These are phyloP conservation scores for Cosmopolites sordidus DNA, from an alignment of 2,888 invertebrate species.

Conservation along the genomic window DNA sequence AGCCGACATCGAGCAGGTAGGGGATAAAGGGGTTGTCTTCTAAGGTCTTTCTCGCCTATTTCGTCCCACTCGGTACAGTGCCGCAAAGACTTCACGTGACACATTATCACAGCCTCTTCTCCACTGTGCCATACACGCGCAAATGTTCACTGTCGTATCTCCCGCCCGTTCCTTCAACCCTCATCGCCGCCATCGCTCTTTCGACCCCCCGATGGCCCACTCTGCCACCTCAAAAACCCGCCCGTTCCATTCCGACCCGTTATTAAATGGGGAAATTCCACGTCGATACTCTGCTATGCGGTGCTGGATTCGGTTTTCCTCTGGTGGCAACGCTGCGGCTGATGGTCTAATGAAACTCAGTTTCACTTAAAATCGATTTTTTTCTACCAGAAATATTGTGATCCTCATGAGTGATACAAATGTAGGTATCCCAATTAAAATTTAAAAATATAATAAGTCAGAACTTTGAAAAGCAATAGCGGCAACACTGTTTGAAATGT, in stretches of 20 bases:
- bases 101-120: constrained; percentile 5
- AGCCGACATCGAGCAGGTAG: background rate
- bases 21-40: constrained; percentile 25
- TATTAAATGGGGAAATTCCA: constrained; percentile 33
- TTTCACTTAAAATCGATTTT: too few relatives aligned
- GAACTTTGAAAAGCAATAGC: too few relatives aligned
- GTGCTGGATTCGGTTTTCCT: constrained; percentile 17
- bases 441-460: too few relatives aligned
- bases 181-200: background rate
- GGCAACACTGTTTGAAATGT: too few relatives aligned
- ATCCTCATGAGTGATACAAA: too few relatives aligned
- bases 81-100: constrained; percentile 33
- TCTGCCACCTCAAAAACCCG: constrained; percentile 22
- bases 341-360: background rate
- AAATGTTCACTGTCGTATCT: constrained; percentile 38
- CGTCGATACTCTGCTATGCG: constrained; percentile 28
- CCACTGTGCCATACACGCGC: constrained; percentile 34
- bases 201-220: constrained; percentile 14
- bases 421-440: too few relatives aligned
- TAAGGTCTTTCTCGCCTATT: constrained; percentile 36
- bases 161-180: constrained; percentile 23
- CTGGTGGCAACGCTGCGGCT: constrained; percentile 1
- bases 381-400: too few relatives aligned
- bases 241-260: constrained; percentile 7
- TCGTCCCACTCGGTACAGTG: constrained; percentile 38